Evolutionary conservation across 1,140 invertebrate genomes (phyloP).

Genomic region (Magallana ariakensis): DNA sequence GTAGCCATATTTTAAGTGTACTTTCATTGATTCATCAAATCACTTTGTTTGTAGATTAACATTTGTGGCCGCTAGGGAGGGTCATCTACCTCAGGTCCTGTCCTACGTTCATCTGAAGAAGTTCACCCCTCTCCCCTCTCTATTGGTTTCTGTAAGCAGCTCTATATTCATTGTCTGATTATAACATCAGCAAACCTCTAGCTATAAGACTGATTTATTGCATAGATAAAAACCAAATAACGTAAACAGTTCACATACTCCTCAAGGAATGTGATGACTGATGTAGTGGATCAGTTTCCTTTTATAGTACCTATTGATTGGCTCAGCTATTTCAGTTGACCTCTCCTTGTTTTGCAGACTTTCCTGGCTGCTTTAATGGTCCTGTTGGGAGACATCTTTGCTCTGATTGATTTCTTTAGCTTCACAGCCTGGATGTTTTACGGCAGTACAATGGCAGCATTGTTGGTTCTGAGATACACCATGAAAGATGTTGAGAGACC

Average conservation of each 20-base stretch:
- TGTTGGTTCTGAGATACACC: conserved; percentile 87
- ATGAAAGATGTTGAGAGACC: conserved; percentile 86
- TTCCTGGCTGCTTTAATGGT: conserved; percentile 63
- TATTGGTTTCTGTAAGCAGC: conserved; percentile 91
- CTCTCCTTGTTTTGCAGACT: conserved; percentile 58
- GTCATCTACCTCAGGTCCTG: conserved; percentile 92
- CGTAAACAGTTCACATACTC: too few species aligned
- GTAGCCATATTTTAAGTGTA: too few species aligned
- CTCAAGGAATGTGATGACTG: too few species aligned
- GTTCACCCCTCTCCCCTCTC: conserved; percentile 93
- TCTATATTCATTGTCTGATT: too few species aligned
- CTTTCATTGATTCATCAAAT: too few species aligned
- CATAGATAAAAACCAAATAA: too few species aligned
- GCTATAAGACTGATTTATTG: too few species aligned
- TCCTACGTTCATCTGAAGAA: conserved; percentile 92
- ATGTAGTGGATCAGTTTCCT: too few species aligned
- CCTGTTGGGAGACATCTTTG: conserved; percentile 81
- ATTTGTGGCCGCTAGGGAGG: conserved; percentile 95
- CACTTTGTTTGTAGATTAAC: conserved; percentile 60
- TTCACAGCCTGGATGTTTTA: conserved; percentile 77
- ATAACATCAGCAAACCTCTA: too few species aligned
- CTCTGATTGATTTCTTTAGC: conserved; percentile 75
- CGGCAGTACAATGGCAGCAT: conserved; percentile 86
- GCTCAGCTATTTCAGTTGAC: neutral
- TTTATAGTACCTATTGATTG: neutral